These are phyloP conservation scores for Varroa destructor DNA, from an alignment of 1,140 invertebrate genomes.

Conservation along the genomic window DNA sequence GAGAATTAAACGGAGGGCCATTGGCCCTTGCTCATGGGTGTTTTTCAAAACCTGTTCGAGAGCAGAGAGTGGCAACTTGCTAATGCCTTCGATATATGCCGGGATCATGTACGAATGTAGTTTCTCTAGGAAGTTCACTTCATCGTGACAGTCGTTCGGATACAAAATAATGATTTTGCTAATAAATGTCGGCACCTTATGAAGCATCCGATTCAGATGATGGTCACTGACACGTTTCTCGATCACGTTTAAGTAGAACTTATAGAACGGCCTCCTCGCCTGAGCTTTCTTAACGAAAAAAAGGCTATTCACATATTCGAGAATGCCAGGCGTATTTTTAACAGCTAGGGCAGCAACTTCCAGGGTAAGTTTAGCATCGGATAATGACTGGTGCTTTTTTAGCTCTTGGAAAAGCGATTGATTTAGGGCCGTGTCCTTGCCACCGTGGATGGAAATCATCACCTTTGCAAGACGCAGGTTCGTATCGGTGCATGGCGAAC, in stretches of 20 bases:
- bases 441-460: conserved; percentile 1
- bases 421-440: conserved; percentile 6
- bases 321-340: not conserved
- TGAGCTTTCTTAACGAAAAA: conserved; percentile 16
- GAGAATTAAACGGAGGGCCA: conserved; percentile 8
- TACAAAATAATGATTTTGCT: conserved; percentile 7
- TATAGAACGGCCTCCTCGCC: conserved; percentile 13
- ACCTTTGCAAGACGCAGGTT: conserved; percentile 16
- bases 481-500: not conserved
- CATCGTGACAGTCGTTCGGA: conserved; percentile 5
- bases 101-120: conserved; percentile 25
- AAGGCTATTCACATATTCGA: conserved; percentile 7
- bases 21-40: not conserved
- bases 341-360: not conserved
- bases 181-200: conserved; percentile 11
- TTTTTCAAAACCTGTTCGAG: conserved; percentile 1
- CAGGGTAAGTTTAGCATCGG: not conserved
- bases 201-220: conserved; percentile 8
- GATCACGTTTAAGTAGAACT: not conserved
- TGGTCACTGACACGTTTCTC: not conserved
- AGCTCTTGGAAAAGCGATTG: not conserved
- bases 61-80: not conserved
- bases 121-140: conserved; percentile 1
- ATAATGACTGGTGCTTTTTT: not conserved
- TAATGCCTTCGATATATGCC: conserved; percentile 3